Percentiles rank a stretch among this genome's conserved stretches.
phyloP scores from a whole-genome alignment of 2,888 invertebrate species.

The Ryuthela nishihirai region DNA sequence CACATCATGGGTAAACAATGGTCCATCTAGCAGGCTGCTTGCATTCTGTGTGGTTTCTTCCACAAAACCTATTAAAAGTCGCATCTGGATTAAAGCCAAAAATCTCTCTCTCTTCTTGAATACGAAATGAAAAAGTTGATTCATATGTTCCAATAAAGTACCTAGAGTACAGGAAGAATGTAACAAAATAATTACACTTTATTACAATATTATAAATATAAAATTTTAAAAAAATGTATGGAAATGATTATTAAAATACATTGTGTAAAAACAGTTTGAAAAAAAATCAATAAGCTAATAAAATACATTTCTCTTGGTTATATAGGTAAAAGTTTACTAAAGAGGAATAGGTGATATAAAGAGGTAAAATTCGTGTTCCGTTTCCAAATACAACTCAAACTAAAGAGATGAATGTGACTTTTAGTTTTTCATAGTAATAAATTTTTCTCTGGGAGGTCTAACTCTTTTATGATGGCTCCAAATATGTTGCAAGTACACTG shows the following conservation, averaged over 20 bases:
- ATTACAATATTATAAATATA: not conserved
- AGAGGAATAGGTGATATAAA: not conserved
- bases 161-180: slow-evolving; percentile 48
- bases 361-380: not conserved
- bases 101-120: slow-evolving; percentile 96
- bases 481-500: too few relatives aligned
- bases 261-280: too few relatives aligned
- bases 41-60: slow-evolving; percentile 54
- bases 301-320: too few relatives aligned
- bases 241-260: slow-evolving; percentile 3
- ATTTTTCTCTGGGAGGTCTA: too few relatives aligned
- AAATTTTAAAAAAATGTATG: not conserved
- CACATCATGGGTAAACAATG: slow-evolving; percentile 8
- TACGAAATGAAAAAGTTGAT: slow-evolving; percentile 93
- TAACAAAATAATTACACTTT: slow-evolving; percentile 1
- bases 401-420: not conserved
- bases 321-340: too few relatives aligned
- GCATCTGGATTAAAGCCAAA: slow-evolving; percentile 72
- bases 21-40: slow-evolving; percentile 34
- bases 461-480: too few relatives aligned
- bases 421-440: too few relatives aligned
- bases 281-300: too few relatives aligned
- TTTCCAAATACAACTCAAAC: not conserved
- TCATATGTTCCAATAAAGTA: slow-evolving; percentile 88
- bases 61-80: slow-evolving; percentile 86